Conservation (phyloP, 2,797 vertebrate genomes). For the Hydrocynus forskahlii region DNA sequence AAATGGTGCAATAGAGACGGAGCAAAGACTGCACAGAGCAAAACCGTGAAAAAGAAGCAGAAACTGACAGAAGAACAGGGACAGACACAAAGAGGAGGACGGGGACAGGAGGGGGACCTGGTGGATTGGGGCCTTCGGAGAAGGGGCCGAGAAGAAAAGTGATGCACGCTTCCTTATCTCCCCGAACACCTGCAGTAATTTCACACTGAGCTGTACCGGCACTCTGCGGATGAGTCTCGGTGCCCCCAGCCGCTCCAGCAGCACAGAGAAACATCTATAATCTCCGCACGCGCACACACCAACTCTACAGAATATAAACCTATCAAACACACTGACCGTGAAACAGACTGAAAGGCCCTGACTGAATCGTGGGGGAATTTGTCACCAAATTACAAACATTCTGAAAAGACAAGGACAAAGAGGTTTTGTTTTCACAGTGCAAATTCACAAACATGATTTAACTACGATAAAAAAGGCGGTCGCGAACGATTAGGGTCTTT, state of each 20-base stretch:
- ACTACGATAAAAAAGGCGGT: not conserved
- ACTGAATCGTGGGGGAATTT: not conserved
- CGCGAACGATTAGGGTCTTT: not conserved
- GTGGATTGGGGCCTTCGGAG: not conserved
- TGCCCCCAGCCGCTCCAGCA: not conserved
- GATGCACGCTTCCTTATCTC: slow-evolving; percentile 38
- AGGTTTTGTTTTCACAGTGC: not conserved
- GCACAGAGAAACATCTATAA: slow-evolving; percentile 14
- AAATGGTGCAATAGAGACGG: not conserved
- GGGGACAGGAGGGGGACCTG: not conserved
- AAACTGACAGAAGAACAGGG: no score
- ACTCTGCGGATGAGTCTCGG: not conserved
- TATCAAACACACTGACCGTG: slow-evolving; percentile 9
- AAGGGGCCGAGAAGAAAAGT: not conserved
- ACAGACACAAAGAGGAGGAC: not conserved
- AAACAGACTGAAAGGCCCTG: not conserved
- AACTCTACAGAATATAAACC: not conserved
- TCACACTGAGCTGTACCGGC: slow-evolving; percentile 30
- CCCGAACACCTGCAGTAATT: slow-evolving; percentile 45
- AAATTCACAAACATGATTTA: not conserved
- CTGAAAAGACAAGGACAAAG: not conserved
- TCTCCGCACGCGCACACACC: not conserved
- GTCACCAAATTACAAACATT: not conserved
- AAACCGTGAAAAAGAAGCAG: not conserved
- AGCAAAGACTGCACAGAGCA: not conserved